Evolutionary conservation across 2,888 invertebrate species (phyloP).

Genomic region (Timema cristinae): DNA sequence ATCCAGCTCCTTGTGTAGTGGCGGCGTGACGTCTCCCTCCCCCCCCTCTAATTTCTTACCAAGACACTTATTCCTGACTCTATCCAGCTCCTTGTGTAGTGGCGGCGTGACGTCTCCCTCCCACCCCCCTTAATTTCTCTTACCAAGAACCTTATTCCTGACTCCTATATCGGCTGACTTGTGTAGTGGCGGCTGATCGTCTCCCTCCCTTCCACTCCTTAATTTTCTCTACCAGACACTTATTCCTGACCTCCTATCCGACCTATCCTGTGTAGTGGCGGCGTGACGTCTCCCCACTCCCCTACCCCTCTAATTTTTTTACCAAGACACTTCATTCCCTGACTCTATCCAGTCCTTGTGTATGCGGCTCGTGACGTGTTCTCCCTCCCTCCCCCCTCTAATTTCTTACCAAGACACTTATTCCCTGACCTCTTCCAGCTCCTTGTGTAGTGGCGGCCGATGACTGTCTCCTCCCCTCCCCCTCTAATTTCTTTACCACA

Average conservation of each 20-base stretch:
- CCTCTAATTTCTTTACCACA: too few species aligned
- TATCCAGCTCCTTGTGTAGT: conserved; percentile 53
- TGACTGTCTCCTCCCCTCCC: too few species aligned
- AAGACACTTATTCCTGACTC: conserved; percentile 62
- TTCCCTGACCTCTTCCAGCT: too few species aligned
- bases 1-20: conserved; percentile 52
- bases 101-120: neutral
- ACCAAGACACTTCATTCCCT: conserved; percentile 61
- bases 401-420: too few species aligned
- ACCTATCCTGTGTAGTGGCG: too few species aligned
- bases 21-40: neutral
- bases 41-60: conserved; percentile 42
- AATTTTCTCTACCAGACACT: conserved; percentile 54
- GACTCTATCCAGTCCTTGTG: conserved; percentile 63
- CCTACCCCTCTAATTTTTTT: conserved; percentile 32
- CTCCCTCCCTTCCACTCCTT: neutral
- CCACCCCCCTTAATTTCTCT: conserved; percentile 29
- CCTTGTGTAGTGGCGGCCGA: too few species aligned
- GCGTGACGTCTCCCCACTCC: neutral
- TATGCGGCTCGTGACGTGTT: too few species aligned
- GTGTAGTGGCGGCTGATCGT: neutral
- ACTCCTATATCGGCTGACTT: too few species aligned
- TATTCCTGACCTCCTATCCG: conserved; percentile 59
- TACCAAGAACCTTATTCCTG: conserved; percentile 59
- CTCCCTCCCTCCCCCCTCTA: too few species aligned